phyloP scores from a whole-genome alignment of 2,113 vertebrate species.

The Myanophis thanlyinensis region DNA sequence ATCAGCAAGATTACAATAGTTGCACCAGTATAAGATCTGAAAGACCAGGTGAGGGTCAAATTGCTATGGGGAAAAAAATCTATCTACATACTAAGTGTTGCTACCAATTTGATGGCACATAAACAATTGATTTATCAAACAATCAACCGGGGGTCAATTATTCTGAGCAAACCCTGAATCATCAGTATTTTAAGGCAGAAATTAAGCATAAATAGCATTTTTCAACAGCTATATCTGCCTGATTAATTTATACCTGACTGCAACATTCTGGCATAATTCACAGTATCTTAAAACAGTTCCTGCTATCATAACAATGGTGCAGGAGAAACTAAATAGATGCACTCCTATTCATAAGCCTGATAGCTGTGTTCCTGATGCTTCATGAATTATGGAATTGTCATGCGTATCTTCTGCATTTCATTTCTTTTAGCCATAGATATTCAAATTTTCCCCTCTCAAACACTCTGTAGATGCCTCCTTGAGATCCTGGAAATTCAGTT shows the following conservation, averaged over 20 bases:
- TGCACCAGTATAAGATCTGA: too few relatives aligned
- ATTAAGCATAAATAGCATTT: neutral
- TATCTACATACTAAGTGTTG: too few relatives aligned
- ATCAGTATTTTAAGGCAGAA: neutral
- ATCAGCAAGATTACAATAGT: too few relatives aligned
- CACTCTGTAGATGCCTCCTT: neutral
- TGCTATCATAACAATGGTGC: neutral
- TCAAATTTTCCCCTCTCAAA: neutral
- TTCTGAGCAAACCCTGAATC: neutral
- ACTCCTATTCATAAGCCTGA: neutral
- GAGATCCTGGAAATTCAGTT: neutral
- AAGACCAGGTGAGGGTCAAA: too few relatives aligned
- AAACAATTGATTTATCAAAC: too few relatives aligned
- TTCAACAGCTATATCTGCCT: neutral
- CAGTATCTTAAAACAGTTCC: neutral
- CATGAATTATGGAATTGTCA: neutral
- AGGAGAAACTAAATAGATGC: neutral
- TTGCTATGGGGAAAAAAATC: too few relatives aligned
- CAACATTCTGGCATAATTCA: neutral
- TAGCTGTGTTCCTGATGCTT: neutral
- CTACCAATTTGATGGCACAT: too few relatives aligned
- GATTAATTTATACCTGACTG: neutral
- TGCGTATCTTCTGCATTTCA: neutral
- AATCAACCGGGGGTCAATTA: too few relatives aligned
- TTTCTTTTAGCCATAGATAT: neutral